Base-by-base conservation (phyloP, 2,888 invertebrate species). In the Bombylius discolor region DNA sequence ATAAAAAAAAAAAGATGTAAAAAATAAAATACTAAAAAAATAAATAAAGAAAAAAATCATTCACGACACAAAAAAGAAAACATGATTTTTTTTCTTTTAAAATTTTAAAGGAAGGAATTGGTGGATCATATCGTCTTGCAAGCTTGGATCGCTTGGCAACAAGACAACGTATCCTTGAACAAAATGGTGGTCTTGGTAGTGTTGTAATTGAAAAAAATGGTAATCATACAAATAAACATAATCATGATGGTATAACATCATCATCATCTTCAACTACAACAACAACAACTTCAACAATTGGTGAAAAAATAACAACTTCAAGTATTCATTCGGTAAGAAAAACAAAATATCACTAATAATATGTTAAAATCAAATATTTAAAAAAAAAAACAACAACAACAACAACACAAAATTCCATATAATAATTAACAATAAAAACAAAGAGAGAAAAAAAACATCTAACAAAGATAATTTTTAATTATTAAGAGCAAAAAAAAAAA, bases 131-230 rank as follows among this genome's bases (percentile, higher is more conserved):
- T 74, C 78, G 84, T 61, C 78, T 89, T 64, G 86, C 89, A 55
- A 89, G 89, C 70, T 80, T 90, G 61, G 90, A 90, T 74, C 81
- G 89, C 69, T 78, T 90, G 68, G 89, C 89, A 50, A 80, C 87
- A 64, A 79, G 89, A 59, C 89, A 89, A 73, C 83, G 89, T 69
- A 83, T 89, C 66, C 84, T 88, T 68, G 89, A 88, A 68, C 83
- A 84, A 56, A 66, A 66, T 56, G 62, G 65, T 58, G 66, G 66
- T 53, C 57, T 62, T 53, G 66, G 66, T 56, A 63, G 60, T 61
- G 62, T 61, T 54, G 55, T 55, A 54, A 57, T 63, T 39, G 62
- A 62, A 58, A 61, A 62, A 59, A 63, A 64, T 60, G 62, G 62
- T 55, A 60, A 61, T 54, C 59, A 61, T 57, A 58, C 60, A 53